Evolutionary conservation across 2,797 vertebrate species (phyloP), one percentile per base, ranked within the genome.

Genomic region (Acestrorhynchus altus): DNA sequence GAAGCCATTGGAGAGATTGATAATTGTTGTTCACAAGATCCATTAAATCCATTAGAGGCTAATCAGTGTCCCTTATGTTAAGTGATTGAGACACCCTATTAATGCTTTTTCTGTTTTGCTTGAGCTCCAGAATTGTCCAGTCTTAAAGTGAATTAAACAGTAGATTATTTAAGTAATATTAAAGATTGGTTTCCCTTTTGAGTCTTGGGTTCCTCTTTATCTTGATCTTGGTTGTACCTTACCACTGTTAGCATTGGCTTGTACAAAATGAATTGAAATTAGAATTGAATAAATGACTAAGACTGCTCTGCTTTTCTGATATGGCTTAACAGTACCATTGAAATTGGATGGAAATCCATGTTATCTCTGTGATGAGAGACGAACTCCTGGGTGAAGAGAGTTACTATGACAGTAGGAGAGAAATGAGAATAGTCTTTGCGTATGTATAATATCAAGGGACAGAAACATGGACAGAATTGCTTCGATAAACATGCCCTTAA

Each of bases 31-130:
- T 70, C 26, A 72, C n/a, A 1, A 59, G 82, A 73, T 81, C n/a
- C 82, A 71, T 79, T 76, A 84, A 75, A 65, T 61, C 59, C 59
- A 81, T 74, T 79, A 57, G 60, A 51, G 39, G 65, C 60, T 63
- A 78, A 77, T 79, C 44, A 54, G 52, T 39, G 26, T 46, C 8
- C 22, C 51, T 64, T 69, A 35, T 69, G 74, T 70, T 49, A 59
- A 59, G 31, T 54, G 24, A 40, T 20, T 72, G n/a, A n/a, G n/a
- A n/a, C n/a, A n/a, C n/a, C n/a, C 22, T 76, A 24, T 9, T 12
- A 44, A 46, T 51, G 44, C 20, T 8, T 68, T 77, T 6, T 35
- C 2, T 51, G 56, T 59, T 63, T 22, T 18, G 20, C 40, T 63
- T 26, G 11, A 61, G 44, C 20, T 52, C 1, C 42, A 49, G 56